These are phyloP conservation scores for Hormiphora californensis DNA, from an alignment of 37 sponge, comb jelly and placozoan genomes.

Conservation along the genomic window DNA sequence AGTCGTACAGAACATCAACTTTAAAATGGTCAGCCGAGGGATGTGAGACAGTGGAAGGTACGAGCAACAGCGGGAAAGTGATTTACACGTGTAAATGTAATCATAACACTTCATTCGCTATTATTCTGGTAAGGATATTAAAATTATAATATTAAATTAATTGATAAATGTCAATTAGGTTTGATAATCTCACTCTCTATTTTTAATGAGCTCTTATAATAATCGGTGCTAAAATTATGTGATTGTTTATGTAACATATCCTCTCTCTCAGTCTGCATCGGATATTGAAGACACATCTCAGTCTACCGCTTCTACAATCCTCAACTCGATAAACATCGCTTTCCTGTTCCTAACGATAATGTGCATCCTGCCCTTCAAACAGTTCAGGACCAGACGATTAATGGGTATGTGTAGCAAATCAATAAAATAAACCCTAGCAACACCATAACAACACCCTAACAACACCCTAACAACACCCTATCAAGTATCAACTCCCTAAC, in stretches of 20 bases:
- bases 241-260: too few relatives aligned
- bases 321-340: constrained; percentile 14
- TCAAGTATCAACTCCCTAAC: too few relatives aligned
- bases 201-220: too few relatives aligned
- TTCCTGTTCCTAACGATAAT: constrained; percentile 12
- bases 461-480: too few relatives aligned
- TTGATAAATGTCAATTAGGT: neutral
- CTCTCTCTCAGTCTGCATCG: neutral
- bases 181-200: too few relatives aligned
- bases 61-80: too few relatives aligned
- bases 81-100: neutral
- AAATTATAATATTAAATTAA: neutral
- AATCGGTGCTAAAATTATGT: neutral
- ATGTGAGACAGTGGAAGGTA: neutral
- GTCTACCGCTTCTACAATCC: neutral
- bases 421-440: too few relatives aligned
- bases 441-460: too few relatives aligned
- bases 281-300: constrained; percentile 19
- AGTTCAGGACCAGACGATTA: constrained; percentile 28
- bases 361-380: constrained; percentile 47
- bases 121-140: constrained; percentile 8
- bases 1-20: neutral
- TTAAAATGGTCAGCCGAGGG: neutral
- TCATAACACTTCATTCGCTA: constrained; percentile 46
- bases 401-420: too few relatives aligned